Percentiles rank a stretch among this genome's conserved stretches.
Conservation (phyloP, 2,113 vertebrate species). For the Emydura subglobosa region DNA sequence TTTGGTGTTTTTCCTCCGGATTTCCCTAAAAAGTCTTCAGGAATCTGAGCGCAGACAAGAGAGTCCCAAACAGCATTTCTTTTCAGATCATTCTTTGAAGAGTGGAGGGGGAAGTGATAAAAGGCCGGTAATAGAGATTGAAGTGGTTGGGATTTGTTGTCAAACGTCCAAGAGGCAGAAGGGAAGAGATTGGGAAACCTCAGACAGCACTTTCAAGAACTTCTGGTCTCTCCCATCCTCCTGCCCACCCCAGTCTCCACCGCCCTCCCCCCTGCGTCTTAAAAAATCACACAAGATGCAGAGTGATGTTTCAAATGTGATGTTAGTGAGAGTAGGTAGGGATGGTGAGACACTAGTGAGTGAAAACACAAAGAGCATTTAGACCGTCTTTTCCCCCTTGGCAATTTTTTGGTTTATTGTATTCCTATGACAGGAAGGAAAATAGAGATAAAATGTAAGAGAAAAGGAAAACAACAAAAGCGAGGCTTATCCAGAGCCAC, state of each 20-base stretch:
- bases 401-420: not conserved
- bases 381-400: accelerated
- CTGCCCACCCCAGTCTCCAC: too few species aligned
- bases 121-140: not conserved
- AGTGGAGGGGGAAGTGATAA: not conserved
- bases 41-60: not conserved
- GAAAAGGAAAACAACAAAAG: not conserved
- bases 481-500: not conserved
- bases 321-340: not conserved
- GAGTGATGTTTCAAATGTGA: not conserved
- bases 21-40: not conserved
- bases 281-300: not conserved
- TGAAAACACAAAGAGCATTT: not conserved
- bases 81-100: not conserved
- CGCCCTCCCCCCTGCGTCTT: not conserved
- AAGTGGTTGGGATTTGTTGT: not conserved
- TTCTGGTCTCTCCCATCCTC: not conserved
- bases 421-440: not conserved
- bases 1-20: not conserved
- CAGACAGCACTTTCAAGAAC: not conserved
- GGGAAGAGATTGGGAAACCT: not conserved
- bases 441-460: not conserved
- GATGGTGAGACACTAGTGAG: not conserved
- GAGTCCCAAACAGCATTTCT: not conserved
- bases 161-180: not conserved